These are phyloP conservation scores for Triplophysa dalaica DNA, from an alignment of 2,113 vertebrate genomes.

Conservation along the genomic window DNA sequence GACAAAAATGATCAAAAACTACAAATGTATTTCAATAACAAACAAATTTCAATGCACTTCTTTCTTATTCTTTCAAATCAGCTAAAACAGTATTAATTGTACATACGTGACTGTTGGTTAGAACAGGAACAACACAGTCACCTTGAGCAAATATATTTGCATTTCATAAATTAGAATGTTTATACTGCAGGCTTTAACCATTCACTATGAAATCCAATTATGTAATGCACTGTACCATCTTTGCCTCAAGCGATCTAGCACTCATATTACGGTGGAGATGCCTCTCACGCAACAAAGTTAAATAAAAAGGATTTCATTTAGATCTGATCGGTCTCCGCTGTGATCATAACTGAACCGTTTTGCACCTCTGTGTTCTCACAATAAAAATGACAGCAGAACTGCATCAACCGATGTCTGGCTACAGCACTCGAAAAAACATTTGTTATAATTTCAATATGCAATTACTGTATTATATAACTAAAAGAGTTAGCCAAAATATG, in stretches of 20 bases:
- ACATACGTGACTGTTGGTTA: background rate
- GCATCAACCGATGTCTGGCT: background rate
- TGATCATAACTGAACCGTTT: background rate
- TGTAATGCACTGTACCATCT: slow-evolving; percentile 21
- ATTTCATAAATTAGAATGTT: slow-evolving; percentile 18
- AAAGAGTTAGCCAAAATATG: too few species aligned
- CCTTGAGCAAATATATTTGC: slow-evolving; percentile 12
- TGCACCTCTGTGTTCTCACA: background rate
- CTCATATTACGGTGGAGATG: slow-evolving; percentile 10
- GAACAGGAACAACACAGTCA: slow-evolving; percentile 17
- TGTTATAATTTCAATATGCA: background rate
- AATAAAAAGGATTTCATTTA: slow-evolving; percentile 22
- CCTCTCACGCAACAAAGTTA: background rate
- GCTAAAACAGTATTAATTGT: background rate
- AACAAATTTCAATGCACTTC: too few species aligned
- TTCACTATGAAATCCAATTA: slow-evolving; percentile 33
- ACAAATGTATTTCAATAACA: too few species aligned
- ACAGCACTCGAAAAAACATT: too few species aligned
- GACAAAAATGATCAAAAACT: too few species aligned
- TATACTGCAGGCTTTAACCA: slow-evolving; percentile 20
- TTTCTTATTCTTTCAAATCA: background rate
- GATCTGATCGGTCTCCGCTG: slow-evolving; percentile 7
- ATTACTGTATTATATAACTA: too few species aligned
- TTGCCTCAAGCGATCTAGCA: slow-evolving; percentile 17
- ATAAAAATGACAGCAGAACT: background rate